Evolutionary conservation across 2,888 invertebrate species (phyloP), one percentile per base, ranked within the genome.

Genomic region (Serripes groenlandicus): DNA sequence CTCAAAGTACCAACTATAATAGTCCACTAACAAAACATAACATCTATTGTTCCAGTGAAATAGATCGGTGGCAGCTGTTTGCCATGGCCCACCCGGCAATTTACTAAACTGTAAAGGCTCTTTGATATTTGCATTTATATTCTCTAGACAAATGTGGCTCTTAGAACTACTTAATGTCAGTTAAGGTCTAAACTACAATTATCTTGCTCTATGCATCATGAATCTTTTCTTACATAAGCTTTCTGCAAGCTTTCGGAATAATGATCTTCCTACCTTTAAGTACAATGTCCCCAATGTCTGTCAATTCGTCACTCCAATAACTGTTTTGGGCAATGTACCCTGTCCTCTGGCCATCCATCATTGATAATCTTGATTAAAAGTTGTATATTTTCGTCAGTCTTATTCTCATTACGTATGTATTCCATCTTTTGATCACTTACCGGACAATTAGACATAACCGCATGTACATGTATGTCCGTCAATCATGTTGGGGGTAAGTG

Each of bases 31-130:
- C 5, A 88, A 62, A 18, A 85, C 9, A 78, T 78, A 83, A 49
- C 85, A 68, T 60, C 42, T 42, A n/a, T 78, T 58, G 32, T 87
- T 69, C 78, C 77, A 81, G 15, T 68, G 32, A 75, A 83, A 84
- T 42, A 84, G n/a, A 54, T 88, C 88, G 18, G 85, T 85, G 28
- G 78, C 81, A 56, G 76, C 75, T 32, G 26, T 66, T 60, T 86
- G 76, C 85, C 83, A 86, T n/a, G 86, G 86, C 15, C 70, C 42
- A 7, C 77, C 69, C 23, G 83, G 88, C 28, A 86, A 49, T 11
- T 64, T 28, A 26, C 72, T 58, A 5, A 78, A 54, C 5, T 30
- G 56, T 23, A 88, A 32, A 7, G 80, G 81, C 78, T 84, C 82
- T 56, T 84, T 84, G 3, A 30, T 18, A 23, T 86, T 83, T 23